Evolutionary conservation across 2,888 invertebrate genomes (phyloP), one percentile per base, ranked within the genome.

Genomic region (Cerceris rybyensis): DNA sequence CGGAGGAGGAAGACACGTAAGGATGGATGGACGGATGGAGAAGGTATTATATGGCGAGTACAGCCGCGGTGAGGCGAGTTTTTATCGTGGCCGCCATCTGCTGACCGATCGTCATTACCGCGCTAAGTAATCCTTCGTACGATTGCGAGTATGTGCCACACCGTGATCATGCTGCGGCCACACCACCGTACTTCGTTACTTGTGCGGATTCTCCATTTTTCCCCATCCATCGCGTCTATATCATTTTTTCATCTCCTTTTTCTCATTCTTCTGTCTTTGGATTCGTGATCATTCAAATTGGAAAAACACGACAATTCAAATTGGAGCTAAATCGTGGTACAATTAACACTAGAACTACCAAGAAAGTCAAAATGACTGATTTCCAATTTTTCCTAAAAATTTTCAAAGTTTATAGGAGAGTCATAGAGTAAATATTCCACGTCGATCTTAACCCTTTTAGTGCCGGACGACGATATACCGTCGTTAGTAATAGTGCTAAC

Each of bases 31-130:
- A 84, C 80, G 85, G 80, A 87, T 58, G 82, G 78, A 76, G 79
- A 78, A 84, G 86, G 88, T 87, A 88, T 88, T 90, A 90, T 89
- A 90, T 87, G 89, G 87, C 86, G 85, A 84, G 80, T 82, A 85
- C 82, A 78, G 77, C 76, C 78, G 86, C 80, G 80, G 87, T 83
- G 81, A 88, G 87, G 87, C 90, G 86, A 90, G 90, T 91, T 91
- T 91, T 91, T 91, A 92, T 91, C 91, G 84, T 81, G 82, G 81
- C 89, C 88, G 89, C 90, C 91, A 92, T 92, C 91, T 91, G 89
- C 89, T 89, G 83, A 86, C 87, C 87, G 88, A 90, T 90, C 91
- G 90, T 91, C 91, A 91, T 91, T 91, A 91, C 91, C 88, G 88
- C 84, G 88, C 89, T 90, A 91, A 89, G 89, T 89, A 88, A 90